Base-by-base conservation (phyloP, 2,113 vertebrate species). In the Phalacrocorax carbo region DNA sequence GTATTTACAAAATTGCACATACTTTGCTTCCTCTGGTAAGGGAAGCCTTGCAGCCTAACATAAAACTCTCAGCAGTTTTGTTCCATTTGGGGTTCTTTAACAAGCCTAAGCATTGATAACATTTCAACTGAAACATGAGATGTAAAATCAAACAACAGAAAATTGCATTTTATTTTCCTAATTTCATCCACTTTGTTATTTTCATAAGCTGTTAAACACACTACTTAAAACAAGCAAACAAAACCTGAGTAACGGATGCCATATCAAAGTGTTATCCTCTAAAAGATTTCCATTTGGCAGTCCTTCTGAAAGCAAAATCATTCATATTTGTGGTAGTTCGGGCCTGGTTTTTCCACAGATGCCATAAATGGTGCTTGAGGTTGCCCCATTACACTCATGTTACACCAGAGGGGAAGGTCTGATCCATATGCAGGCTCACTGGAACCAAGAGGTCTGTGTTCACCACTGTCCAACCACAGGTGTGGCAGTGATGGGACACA, bases 401-500 rank as follows among this genome's bases (percentile, higher is more conserved):
- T 95, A 90, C 51, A n/a, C 29, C 9, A 22, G 61, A 68, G 36
- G 51, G 52, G 48, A 90, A 94, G 62, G 25, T 65, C 93, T 92
- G 68, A 36, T 65, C 58, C 44, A 13, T 25, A 11, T 2, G 49
- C 12, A 77, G 34, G 29, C 68, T 82, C 55, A 15, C 13, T 6
- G 58, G 48, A 34, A 91, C 40, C 78, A 69, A 64, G 78, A 49
- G 7, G 11, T 64, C 60, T 46, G n/a, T 30, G 51, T 75, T 79
- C 65, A 36, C 57, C 27, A 40, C 65, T 46, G 26, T 11, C 51
- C 4, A 2, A 75, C 82, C 57, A 52, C 73, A 46, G 38, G 36
- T 38, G 32, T 0, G 2, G 70, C 0, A 1, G 66, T 0, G 2
- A 38, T 7, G 30, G 32, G 32, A 69, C 32, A 17, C 30, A 4